phyloP scores from a whole-genome alignment of 2,888 invertebrate genomes.

The Lypha dubia region DNA sequence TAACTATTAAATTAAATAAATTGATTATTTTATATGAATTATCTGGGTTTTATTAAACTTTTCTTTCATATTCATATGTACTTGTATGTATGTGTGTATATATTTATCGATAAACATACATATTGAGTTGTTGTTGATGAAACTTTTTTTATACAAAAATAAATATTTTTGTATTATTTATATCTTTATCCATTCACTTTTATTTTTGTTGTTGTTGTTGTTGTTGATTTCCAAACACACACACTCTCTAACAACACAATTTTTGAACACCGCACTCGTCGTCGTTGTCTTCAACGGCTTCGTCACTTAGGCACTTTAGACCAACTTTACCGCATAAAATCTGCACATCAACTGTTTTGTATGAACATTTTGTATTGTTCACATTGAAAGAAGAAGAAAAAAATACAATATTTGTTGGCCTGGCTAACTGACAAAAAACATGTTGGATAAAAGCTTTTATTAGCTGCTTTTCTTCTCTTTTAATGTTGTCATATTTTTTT shows the following conservation, averaged over 20 bases:
- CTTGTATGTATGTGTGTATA: no score
- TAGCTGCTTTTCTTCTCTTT: slow-evolving; percentile 44
- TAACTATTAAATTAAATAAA: not conserved
- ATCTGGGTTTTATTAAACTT: slow-evolving; percentile 5
- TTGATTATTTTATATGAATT: not conserved
- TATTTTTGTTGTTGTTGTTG: slow-evolving; percentile 53
- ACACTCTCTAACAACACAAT: slow-evolving; percentile 64
- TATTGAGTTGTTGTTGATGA: slow-evolving; percentile 15
- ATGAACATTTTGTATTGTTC: slow-evolving; percentile 43
- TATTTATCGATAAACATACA: no score
- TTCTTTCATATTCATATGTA: no score
- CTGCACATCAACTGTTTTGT: slow-evolving; percentile 74
- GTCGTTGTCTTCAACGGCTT: slow-evolving; percentile 35
- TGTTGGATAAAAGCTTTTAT: slow-evolving; percentile 59
- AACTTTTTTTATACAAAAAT: not conserved
- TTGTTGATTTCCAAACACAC: slow-evolving; percentile 63
- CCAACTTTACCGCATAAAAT: slow-evolving; percentile 75
- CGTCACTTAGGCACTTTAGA: slow-evolving; percentile 71
- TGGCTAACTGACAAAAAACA: slow-evolving; percentile 52
- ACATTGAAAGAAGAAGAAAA: slow-evolving; percentile 12
- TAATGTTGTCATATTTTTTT: slow-evolving; percentile 61
- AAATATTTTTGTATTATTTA: slow-evolving; percentile 15
- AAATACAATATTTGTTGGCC: slow-evolving; percentile 60
- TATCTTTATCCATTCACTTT: slow-evolving; percentile 38
- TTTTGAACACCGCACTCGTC: slow-evolving; percentile 65